phyloP scores from a whole-genome alignment of 2,888 invertebrate genomes.

The Erannis defoliaria region DNA sequence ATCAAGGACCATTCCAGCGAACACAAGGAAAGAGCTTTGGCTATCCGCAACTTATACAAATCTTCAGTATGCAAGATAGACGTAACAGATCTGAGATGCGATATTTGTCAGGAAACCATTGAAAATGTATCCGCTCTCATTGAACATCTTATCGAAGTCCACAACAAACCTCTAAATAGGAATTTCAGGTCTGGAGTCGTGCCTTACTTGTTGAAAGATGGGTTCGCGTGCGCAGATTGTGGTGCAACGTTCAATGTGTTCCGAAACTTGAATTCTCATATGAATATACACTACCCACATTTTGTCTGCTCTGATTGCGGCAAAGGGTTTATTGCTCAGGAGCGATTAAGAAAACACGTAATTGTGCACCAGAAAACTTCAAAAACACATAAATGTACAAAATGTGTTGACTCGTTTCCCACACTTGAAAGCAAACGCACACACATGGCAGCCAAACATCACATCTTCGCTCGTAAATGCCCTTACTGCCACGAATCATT shows the following conservation, averaged over 20 bases:
- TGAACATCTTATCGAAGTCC: slow-evolving; percentile 26
- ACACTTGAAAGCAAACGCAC: slow-evolving; percentile 55
- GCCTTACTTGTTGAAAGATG: slow-evolving; percentile 25
- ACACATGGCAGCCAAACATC: slow-evolving; percentile 63
- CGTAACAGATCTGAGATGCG: slow-evolving; percentile 33
- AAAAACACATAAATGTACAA: slow-evolving; percentile 1
- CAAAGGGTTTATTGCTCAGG: slow-evolving; percentile 8
- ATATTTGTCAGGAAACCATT: slow-evolving; percentile 29
- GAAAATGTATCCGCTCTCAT: slow-evolving; percentile 18
- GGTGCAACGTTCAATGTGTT: slow-evolving; percentile 6
- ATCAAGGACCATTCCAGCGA: slow-evolving; percentile 2
- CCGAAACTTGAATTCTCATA: slow-evolving; percentile 53
- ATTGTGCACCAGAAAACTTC: not conserved
- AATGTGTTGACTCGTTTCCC: slow-evolving; percentile 64
- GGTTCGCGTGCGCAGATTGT: slow-evolving; percentile 27
- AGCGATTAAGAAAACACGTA: not conserved
- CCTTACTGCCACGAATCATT: slow-evolving; percentile 37
- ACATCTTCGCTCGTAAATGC: slow-evolving; percentile 48
- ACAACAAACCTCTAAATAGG: slow-evolving; percentile 26
- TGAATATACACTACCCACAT: slow-evolving; percentile 65
- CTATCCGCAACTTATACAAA: not conserved
- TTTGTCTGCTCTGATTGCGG: slow-evolving; percentile 60
- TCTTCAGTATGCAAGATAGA: slow-evolving; percentile 23
- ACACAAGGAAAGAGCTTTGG: not conserved
- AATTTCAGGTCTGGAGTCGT: slow-evolving; percentile 23